Base-by-base conservation (phyloP, 2,888 invertebrate genomes). In the Hydroisotoma schaefferi region DNA sequence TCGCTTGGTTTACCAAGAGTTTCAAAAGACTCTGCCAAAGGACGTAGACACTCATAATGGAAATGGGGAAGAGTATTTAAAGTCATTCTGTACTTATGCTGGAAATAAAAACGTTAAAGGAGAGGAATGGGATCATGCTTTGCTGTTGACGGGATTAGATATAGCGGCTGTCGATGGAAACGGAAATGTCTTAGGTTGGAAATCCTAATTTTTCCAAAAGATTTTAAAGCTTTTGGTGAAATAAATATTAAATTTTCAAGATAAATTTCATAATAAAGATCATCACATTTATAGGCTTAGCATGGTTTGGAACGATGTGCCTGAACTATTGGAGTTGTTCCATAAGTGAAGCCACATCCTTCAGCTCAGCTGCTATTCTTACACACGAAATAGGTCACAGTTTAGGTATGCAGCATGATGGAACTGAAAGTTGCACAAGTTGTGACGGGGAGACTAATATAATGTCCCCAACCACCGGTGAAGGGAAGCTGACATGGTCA, bases 261-360 rank as follows among this genome's bases (percentile, higher is more conserved):
- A 15, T 33, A 15, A 15, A 15, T 33, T 33, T 33, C 8, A 33
- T 33, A 33, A 33, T 10, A 8, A 33, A 33, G 8, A 15, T 33
- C 8, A 33, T 15, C 8, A n/a, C 18, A 37, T 55, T 59, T 8
- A 43, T 52, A 75, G 76, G 76, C 15, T 64, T 76, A 23, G 76
- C 76, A 1, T 76, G 76, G 76, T 75, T 75, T 5, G 74, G 75
- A 23, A 76, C 76, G 12, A 77, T 77, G 76, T 77, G 77, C 61
- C 73, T 75, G 38, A 70, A 73, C 1, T 68, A 71, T 26, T 76
- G 76, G 62, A 75, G 75, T 29, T 76, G 76, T 58, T 75, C 76
- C 10, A 72, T 76, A 29, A 76, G 60, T 22, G 66, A 66, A 53
- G 66, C 54, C 2, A 27, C 15, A 2, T 48, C 52, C 1, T 66